phyloP scores from a whole-genome alignment of 2,888 invertebrate species.

The Clusia tigrina region DNA sequence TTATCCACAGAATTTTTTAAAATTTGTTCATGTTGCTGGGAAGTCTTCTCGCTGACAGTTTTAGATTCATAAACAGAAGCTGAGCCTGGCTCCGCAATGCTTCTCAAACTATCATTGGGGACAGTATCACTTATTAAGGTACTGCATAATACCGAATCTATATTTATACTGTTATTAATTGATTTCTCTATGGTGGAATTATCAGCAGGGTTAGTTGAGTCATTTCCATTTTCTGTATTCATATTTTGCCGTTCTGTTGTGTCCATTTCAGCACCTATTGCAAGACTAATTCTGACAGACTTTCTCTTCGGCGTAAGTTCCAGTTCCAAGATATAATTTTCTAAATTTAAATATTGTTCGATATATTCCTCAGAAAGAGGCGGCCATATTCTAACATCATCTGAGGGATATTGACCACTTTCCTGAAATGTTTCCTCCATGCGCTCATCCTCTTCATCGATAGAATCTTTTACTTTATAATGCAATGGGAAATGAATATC shows the following conservation, averaged over 20 bases:
- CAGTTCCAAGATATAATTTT: slow-evolving; percentile 50
- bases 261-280: no score
- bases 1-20: no score
- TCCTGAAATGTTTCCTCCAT: slow-evolving; percentile 35
- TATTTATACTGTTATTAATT: no score
- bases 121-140: no score
- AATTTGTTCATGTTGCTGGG: no score
- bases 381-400: slow-evolving; percentile 40
- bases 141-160: no score
- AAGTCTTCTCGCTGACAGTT: no score
- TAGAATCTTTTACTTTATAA: slow-evolving; percentile 59
- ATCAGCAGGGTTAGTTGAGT: no score
- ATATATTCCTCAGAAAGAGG: slow-evolving; percentile 52
- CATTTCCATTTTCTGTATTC: neutral
- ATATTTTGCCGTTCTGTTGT: neutral
- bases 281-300: neutral
- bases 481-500: slow-evolving; percentile 57
- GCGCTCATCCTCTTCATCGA: slow-evolving; percentile 47
- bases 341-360: slow-evolving; percentile 53
- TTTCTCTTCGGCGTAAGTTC: slow-evolving; percentile 24
- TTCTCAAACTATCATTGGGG: no score
- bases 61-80: no score
- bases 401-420: slow-evolving; percentile 20
- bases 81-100: no score
- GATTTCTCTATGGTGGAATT: no score